Evolutionary conservation across 2,797 vertebrate genomes (phyloP).

Genomic region (Eulemur albifrons): DNA sequence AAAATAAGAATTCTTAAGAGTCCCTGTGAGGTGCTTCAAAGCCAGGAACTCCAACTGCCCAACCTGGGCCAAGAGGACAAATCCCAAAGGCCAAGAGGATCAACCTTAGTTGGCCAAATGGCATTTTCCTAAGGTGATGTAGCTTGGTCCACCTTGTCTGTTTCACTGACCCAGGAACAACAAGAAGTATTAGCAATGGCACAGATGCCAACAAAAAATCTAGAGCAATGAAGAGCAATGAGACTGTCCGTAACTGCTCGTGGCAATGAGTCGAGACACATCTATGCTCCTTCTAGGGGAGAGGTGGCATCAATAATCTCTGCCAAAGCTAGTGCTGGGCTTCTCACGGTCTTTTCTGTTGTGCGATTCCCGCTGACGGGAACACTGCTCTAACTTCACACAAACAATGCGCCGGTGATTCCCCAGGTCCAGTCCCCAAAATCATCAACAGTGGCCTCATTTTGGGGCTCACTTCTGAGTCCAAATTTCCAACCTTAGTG

Average conservation of each 20-base stretch:
- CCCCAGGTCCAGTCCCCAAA: not conserved
- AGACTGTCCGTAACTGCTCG: not conserved
- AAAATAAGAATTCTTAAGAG: not conserved
- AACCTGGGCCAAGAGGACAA: not conserved
- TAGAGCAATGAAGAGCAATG: not conserved
- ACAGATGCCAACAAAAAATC: not conserved
- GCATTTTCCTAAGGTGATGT: not conserved
- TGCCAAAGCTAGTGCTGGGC: not conserved
- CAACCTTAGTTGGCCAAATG: no score
- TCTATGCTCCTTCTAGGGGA: not conserved
- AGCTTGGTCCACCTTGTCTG: not conserved
- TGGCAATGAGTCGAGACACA: not conserved
- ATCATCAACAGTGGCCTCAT: not conserved
- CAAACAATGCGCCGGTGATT: not conserved
- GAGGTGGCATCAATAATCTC: not conserved
- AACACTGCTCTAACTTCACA: not conserved
- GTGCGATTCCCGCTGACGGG: not conserved
- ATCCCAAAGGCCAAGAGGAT: not conserved
- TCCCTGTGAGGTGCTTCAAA: not conserved
- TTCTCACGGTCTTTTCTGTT: not conserved
- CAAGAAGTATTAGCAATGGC: not conserved
- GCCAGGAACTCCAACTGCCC: not conserved
- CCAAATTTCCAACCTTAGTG: not conserved
- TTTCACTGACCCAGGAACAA: not conserved
- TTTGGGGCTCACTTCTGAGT: not conserved